These are phyloP conservation scores for Punctoribates punctum DNA, from an alignment of 2,888 invertebrate species.

Conservation along the genomic window DNA sequence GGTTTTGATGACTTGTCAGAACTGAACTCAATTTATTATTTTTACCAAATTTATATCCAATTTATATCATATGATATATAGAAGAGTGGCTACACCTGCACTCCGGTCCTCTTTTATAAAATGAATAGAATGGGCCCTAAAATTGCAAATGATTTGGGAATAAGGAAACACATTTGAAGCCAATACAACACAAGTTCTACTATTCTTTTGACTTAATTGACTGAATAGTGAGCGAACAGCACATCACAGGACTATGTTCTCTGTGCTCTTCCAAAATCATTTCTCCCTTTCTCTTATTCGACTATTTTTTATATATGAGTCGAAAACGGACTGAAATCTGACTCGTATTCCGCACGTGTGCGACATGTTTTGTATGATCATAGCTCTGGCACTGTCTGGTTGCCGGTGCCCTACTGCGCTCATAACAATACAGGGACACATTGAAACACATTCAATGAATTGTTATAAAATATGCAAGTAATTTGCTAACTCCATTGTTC, in stretches of 20 bases:
- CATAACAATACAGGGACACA: slow-evolving; percentile 31
- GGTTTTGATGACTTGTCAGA: slow-evolving; percentile 4
- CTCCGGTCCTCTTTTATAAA: neutral
- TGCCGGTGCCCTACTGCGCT: slow-evolving; percentile 26
- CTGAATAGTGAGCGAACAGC: slow-evolving; percentile 1
- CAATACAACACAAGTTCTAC: slow-evolving; percentile 20
- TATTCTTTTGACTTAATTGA: slow-evolving; percentile 37
- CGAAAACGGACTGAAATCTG: slow-evolving; percentile 3
- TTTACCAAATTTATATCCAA: neutral
- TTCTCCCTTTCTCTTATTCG: slow-evolving; percentile 34
- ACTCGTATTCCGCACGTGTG: slow-evolving; percentile 38
- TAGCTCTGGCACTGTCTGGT: slow-evolving; percentile 3
- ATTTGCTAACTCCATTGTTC: slow-evolving; percentile 37
- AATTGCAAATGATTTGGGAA: slow-evolving; percentile 24
- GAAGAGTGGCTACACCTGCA: slow-evolving; percentile 19
- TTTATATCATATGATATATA: slow-evolving; percentile 13
- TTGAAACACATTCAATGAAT: slow-evolving; percentile 25
- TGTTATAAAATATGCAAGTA: slow-evolving; percentile 35
- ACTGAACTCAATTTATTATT: slow-evolving; percentile 23
- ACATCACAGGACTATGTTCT: neutral
- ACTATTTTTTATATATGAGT: slow-evolving; percentile 29
- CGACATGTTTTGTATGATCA: slow-evolving; percentile 27
- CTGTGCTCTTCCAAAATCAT: slow-evolving; percentile 19
- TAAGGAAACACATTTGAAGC: slow-evolving; percentile 17
- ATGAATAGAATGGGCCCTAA: neutral